Conservation (phyloP, 2,113 vertebrate genomes). For the Dipodomys merriami region DNA sequence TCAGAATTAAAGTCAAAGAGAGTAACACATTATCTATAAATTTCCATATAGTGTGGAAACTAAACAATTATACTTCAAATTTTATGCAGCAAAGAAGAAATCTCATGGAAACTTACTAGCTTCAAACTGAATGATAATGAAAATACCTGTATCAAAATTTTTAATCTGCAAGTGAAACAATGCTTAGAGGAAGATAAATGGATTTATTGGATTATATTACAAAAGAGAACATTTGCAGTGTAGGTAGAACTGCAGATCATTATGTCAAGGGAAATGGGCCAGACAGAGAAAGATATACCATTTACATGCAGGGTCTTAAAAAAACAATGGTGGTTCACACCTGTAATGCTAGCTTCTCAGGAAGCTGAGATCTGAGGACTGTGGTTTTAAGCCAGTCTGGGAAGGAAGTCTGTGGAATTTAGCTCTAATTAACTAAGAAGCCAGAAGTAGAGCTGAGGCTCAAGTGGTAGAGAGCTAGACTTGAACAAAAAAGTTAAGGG, state of each 20-base stretch:
- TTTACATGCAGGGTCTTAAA: too few species aligned
- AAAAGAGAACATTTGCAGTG: background rate
- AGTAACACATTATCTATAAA: conserved; percentile 7
- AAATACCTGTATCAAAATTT: background rate
- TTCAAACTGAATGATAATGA: conserved; percentile 36
- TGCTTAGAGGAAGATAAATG: background rate
- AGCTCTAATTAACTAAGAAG: too few species aligned
- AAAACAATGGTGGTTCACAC: too few species aligned
- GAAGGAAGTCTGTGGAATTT: too few species aligned
- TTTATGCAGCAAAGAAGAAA: background rate
- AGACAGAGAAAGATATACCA: background rate
- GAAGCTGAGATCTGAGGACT: too few species aligned
- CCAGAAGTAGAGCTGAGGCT: too few species aligned
- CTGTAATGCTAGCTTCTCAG: too few species aligned
- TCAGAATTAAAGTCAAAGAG: conserved; percentile 14
- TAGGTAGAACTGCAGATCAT: background rate
- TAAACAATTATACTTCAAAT: background rate
- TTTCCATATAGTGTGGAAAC: background rate
- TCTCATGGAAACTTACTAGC: conserved; percentile 5
- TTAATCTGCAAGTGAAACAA: background rate
- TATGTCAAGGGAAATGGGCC: background rate
- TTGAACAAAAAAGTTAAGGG: too few species aligned
- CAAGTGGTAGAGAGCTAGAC: too few species aligned
- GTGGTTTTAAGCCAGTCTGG: too few species aligned
- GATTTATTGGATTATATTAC: background rate